Conservation (phyloP, 2,797 vertebrate genomes). For the Coendou prehensilis region DNA sequence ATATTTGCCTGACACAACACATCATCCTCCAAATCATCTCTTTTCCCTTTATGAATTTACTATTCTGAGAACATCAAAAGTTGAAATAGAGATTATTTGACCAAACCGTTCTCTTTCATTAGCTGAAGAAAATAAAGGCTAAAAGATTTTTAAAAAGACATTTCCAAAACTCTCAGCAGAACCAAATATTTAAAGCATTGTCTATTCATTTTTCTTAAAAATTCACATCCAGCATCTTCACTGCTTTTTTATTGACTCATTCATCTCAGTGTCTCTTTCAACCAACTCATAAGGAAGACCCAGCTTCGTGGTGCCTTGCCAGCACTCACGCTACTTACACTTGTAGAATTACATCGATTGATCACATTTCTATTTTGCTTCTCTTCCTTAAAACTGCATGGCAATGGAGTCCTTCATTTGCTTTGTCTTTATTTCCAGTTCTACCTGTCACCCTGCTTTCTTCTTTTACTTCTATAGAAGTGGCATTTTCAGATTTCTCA, state of each 20-base stretch:
- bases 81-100: not conserved
- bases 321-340: not conserved
- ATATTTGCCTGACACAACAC: not conserved
- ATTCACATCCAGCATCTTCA: not conserved
- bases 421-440: not conserved
- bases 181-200: not conserved
- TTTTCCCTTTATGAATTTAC: not conserved
- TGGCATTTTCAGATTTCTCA: not conserved
- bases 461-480: not conserved
- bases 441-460: not conserved
- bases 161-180: not conserved
- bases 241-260: not conserved
- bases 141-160: not conserved
- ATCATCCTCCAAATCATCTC: not conserved
- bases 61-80: conserved; percentile 28
- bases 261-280: not conserved
- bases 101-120: not conserved
- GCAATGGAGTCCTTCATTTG: not conserved
- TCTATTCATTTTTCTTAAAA: not conserved
- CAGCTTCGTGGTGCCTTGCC: not conserved
- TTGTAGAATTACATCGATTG: not conserved
- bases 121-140: not conserved
- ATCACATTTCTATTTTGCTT: not conserved
- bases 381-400: not conserved
- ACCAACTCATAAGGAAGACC: not conserved